Percentiles rank a stretch among this genome's conserved stretches.
Evolutionary conservation across 2,113 vertebrate genomes (phyloP).

Genomic region (Pseudopodoces humilis): DNA sequence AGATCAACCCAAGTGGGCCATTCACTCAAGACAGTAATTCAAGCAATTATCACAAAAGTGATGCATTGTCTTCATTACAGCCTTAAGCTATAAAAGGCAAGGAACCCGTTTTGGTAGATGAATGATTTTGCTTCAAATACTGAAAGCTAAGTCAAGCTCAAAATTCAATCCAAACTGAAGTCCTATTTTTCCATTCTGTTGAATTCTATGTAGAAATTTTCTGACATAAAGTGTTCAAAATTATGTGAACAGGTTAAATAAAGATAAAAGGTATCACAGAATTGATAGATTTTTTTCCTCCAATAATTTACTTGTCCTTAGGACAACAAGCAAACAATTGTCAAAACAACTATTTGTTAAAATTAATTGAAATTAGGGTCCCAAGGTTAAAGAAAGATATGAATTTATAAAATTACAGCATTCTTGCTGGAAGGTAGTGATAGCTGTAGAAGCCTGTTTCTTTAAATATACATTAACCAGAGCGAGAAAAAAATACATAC

Average conservation of each 20-base stretch:
- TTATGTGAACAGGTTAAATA: not conserved
- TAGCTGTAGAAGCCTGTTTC: not conserved
- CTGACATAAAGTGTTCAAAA: not conserved
- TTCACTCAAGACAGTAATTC: constrained; percentile 73
- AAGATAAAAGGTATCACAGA: constrained; percentile 5
- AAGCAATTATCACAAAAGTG: constrained; percentile 79
- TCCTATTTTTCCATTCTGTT: constrained; percentile 25
- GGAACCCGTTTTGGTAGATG: constrained; percentile 69
- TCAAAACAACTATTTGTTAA: not conserved
- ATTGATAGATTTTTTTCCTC: not conserved
- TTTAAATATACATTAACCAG: constrained; percentile 38
- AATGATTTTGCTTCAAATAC: constrained; percentile 70
- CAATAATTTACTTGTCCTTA: not conserved
- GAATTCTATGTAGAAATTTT: constrained; percentile 4
- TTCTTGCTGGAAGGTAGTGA: not conserved
- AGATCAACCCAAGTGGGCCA: constrained; percentile 72
- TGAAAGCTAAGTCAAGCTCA: constrained; percentile 71
- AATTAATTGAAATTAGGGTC: not conserved
- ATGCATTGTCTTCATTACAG: constrained; percentile 78
- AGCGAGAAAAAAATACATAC: not conserved
- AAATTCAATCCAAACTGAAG: constrained; percentile 25
- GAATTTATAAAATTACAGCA: not conserved
- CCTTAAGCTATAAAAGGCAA: constrained; percentile 74
- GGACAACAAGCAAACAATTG: not conserved
- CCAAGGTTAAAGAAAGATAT: not conserved